Base-by-base conservation (phyloP, 2,797 vertebrate species). In the Pseudochirops corinnae region DNA sequence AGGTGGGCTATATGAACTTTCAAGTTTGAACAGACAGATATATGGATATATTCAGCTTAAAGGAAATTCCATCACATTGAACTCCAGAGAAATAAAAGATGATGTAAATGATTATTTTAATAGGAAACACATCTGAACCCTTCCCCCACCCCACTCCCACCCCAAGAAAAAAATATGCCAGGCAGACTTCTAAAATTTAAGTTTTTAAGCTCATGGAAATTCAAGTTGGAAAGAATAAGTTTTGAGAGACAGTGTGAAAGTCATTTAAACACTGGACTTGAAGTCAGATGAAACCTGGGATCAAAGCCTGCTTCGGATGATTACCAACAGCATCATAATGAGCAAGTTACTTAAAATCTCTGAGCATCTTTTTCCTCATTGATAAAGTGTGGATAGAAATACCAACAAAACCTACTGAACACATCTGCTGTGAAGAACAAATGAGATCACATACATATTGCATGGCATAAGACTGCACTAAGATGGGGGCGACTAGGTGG, bases 151-250 rank as follows among this genome's bases (percentile, higher is more conserved):
- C 46, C 46, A 46, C 46, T 46, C 28, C 26, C 26, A 26, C 5
- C 26, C 26, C 57, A 62, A 58, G 0, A 53, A 53, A 53, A 53
- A 53, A 7, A 93, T 28, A 91, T 94, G 29, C 46, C 94, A 95
- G 93, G 93, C 53, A 21, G 94, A 96, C 74, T 90, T 1, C 93
- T 67, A 31, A 93, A 91, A 90, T 6, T 56, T 24, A 46, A 58
- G 62, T 90, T 56, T 50, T 96, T 60, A 31, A 96, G 92, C 90
- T 92, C 18, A 26, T 52, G 33, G 39, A 96, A 94, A 94, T 56
- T 60, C 67, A 93, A 95, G 93, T 82, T 96, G 52, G 60, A 50
- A 92, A 56, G 93, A 96, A 24, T 91, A 94, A 87, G n/a, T 94
- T 53, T 93, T 94, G 93, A 96, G 14, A 74, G 62, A n/a, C 33